Conservation (phyloP, 2,113 vertebrate genomes). For the Cacatua alba region DNA sequence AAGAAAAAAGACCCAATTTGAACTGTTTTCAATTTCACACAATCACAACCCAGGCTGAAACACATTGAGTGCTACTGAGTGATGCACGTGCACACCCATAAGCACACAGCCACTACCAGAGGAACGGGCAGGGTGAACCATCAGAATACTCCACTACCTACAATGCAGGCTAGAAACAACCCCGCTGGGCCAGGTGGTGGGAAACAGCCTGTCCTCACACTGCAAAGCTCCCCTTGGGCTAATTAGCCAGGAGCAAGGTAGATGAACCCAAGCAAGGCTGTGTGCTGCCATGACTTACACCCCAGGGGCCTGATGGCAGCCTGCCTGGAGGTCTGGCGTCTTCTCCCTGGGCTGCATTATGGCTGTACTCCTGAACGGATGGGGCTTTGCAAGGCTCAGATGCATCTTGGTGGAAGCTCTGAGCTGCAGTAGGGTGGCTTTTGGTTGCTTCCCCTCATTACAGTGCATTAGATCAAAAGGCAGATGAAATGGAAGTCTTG, state of each 20-base stretch:
- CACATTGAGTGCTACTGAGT: neutral
- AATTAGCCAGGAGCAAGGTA: neutral
- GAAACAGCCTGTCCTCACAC: neutral
- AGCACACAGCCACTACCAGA: accelerated
- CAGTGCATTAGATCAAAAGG: neutral
- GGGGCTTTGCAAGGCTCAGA: neutral
- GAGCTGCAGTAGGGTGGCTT: neutral
- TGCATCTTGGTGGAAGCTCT: neutral
- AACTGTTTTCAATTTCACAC: neutral
- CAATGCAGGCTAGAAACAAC: accelerated
- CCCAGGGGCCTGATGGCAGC: accelerated
- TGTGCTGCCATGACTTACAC: neutral
- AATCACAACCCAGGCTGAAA: neutral
- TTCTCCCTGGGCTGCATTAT: neutral
- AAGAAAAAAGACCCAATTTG: neutral
- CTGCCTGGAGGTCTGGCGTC: neutral
- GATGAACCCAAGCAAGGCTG: neutral
- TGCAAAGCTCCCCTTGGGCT: neutral
- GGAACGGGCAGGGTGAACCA: accelerated
- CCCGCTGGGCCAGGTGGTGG: neutral
- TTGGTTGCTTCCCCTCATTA: accelerated
- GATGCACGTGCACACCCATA: accelerated
- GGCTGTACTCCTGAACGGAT: accelerated
- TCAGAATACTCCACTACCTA: neutral
- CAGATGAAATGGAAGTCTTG: slow-evolving; percentile 1